Evolutionary conservation across 2,797 vertebrate species (phyloP), one percentile per base, ranked within the genome.

Genomic region (Takifugu ocellatus): DNA sequence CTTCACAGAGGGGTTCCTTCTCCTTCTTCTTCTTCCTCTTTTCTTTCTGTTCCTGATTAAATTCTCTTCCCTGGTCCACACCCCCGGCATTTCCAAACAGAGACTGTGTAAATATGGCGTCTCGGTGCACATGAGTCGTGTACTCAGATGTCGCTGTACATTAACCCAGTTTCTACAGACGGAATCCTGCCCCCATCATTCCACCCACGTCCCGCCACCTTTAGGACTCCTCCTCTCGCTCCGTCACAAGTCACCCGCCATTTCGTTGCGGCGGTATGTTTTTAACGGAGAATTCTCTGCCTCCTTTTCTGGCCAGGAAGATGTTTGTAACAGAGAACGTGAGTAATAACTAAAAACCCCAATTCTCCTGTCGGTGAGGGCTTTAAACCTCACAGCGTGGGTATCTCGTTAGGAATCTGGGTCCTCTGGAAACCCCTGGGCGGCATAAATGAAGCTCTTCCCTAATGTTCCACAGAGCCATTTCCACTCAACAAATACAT

Each of bases 401-500:
- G 55, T 65, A 63, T 72, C 76, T 80, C 79, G 77, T 87, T 84
- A 79, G 72, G 74, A 77, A 77, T 84, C 78, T 85, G 64, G 79
- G 73, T 79, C 82, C 68, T 74, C 64, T 66, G 70, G 61, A 81
- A 80, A 79, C 72, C 84, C 66, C 62, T 50, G 63, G 82, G 81
- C 76, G 74, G 61, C 66, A 82, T 66, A 80, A 78, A 81, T 81
- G 79, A 86, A 84, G 77, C 70, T 52, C 70, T 74, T 65, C 74
- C 77, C 77, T 83, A 85, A 87, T 86, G 79, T 75, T 64, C 58
- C 66, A 75, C 25, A 70, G 68, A 80, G 75, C 74, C 76, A 80
- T 83, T 84, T 80, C 60, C 67, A 63, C 78, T 69, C 70, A 74
- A 70, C 79, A 81, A 76, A 83, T 77, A 61, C 68, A 83, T 69